A percentile compares a stretch with the other conserved stretches of the same genome.
Conservation (phyloP, 1,140 invertebrate genomes). For the Heliconius hewitsoni region DNA sequence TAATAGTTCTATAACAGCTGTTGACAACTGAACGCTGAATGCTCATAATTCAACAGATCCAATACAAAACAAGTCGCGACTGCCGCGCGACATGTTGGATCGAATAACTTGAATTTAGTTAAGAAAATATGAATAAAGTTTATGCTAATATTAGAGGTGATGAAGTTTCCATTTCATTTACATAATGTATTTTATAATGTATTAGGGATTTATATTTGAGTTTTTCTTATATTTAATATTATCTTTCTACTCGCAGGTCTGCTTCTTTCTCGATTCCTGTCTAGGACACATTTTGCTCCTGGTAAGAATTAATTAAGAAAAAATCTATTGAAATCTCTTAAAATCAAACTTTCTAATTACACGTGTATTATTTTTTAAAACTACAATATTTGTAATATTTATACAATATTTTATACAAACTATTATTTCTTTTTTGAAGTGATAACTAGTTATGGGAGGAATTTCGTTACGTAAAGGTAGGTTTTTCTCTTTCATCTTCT, state of each 20-base stretch:
- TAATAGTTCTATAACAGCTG: conserved; percentile 39
- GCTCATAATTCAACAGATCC: conserved; percentile 42
- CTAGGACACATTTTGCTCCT: no score
- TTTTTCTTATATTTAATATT: not conserved
- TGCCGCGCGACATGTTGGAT: conserved; percentile 37
- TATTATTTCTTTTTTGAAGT: no score
- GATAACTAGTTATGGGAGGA: no score
- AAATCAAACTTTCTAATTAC: no score
- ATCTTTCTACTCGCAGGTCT: not conserved
- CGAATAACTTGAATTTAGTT: conserved; percentile 34
- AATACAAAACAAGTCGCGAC: conserved; percentile 40
- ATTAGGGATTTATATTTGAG: not conserved
- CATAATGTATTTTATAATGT: conserved; percentile 3
- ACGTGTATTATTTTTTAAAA: no score
- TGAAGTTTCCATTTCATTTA: conserved; percentile 8
- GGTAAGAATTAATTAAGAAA: no score
- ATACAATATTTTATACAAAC: no score
- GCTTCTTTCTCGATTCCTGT: no score
- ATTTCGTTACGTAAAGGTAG: no score
- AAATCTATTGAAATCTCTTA: no score
- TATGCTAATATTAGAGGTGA: conserved; percentile 19
- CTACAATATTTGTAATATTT: no score
- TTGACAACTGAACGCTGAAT: conserved; percentile 34
- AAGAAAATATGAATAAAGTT: conserved; percentile 25
- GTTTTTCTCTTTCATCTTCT: no score